phyloP scores from a whole-genome alignment of 2,797 vertebrate genomes.

The Gambelia wislizenii region DNA sequence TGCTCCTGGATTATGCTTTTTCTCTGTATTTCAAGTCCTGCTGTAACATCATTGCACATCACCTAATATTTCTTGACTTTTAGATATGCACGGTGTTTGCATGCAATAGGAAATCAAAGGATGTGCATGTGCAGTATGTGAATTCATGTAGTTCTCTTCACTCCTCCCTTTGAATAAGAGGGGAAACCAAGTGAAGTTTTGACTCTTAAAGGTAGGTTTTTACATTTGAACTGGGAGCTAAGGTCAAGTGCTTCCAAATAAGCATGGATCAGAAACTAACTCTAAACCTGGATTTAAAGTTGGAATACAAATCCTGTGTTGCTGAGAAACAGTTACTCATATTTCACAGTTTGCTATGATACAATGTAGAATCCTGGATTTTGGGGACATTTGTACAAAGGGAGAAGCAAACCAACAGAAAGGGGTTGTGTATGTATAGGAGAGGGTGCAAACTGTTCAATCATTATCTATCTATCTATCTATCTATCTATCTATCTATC shows the following conservation, averaged over 20 bases:
- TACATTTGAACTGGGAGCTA: neutral
- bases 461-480: too few species aligned
- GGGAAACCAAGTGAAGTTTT: neutral
- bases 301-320: neutral
- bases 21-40: neutral
- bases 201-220: neutral
- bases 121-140: neutral
- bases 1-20: neutral
- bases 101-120: neutral
- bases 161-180: neutral
- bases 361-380: neutral
- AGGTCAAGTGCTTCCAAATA: neutral
- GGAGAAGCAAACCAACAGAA: neutral
- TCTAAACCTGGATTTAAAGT: neutral
- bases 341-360: neutral
- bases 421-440: neutral
- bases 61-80: neutral
- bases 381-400: neutral
- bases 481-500: too few species aligned
- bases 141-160: neutral
- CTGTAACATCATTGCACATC: neutral
- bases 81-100: neutral
- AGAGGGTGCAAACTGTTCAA: too few species aligned
- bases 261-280: neutral
- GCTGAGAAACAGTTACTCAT: neutral